Base-by-base conservation (phyloP, 2,113 vertebrate genomes). In the Proteles cristata region DNA sequence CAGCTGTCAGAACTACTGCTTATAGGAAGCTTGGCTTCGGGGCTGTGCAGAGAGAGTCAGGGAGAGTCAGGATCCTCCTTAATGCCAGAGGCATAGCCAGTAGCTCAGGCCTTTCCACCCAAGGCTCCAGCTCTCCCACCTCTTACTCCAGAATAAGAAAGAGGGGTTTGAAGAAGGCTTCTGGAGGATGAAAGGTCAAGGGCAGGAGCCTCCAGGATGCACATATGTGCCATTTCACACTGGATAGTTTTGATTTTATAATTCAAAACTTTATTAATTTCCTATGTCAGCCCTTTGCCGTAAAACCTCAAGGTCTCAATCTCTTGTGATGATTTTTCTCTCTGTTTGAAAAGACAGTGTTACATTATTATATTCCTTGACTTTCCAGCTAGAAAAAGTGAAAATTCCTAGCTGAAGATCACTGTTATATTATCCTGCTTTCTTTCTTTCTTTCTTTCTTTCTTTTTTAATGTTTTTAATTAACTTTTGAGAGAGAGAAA, bases 1-100 rank as follows among this genome's bases (percentile, higher is more conserved):
- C 31, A 33, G 35, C 92, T 63, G 50, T 86, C 17, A 28, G 43
- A 91, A 87, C 90, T 98, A 81, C 95, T 96, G 85, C 82, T 86
- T 76, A 25, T 31, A 53, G 74, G 55, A 93, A 90, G 63, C 55
- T n/a, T 63, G 53, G 73, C 81, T 68, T 68, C 0, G 0, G 17
- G 71, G 33, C 58, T 39, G 17, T 53, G 50, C n/a, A 68, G 39
- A 97, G 63, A 55, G 87, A 96, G 63, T 28, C 31, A 66, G 39
- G 63, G n/a, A n/a, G n/a, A n/a, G n/a, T n/a, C n/a, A n/a, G n/a
- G 14, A 26, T 80, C 68, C 65, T 66, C 25, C 17, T 33, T 0
- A 14, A 17, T 31, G 23, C 45, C 61, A 65, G 39, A 91, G 61
- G 9, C 26, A 9, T 0, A 23, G 74, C 53, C 35, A 26, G 3